These are phyloP conservation scores for Limosa lapponica DNA, from an alignment of 2,797 vertebrate genomes.

Conservation along the genomic window DNA sequence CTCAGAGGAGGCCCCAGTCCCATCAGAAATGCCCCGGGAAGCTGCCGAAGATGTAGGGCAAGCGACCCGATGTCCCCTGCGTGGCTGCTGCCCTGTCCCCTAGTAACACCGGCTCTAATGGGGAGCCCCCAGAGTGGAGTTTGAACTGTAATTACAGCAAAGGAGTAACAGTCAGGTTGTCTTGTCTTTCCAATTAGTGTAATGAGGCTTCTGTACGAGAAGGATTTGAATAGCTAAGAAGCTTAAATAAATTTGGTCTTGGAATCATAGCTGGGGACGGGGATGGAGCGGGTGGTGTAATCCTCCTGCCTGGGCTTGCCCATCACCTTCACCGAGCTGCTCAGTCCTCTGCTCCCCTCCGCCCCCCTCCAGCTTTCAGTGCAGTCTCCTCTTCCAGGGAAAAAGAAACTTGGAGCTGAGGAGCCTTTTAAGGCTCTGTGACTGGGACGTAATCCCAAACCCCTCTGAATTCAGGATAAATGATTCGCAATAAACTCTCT, in stretches of 20 bases:
- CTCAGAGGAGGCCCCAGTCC: accelerated
- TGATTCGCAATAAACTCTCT: neutral
- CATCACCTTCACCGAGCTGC: neutral
- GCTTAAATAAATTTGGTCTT: conserved; percentile 51
- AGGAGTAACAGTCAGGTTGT: neutral
- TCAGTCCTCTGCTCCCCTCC: neutral
- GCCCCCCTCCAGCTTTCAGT: neutral
- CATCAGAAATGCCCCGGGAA: neutral
- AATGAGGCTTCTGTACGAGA: conserved; percentile 25
- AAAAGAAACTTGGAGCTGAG: neutral
- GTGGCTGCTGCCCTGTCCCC: neutral
- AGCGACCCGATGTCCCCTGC: accelerated
- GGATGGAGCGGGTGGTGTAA: neutral
- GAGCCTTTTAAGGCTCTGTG: neutral
- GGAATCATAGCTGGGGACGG: neutral
- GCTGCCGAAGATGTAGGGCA: neutral
- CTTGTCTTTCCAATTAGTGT: conserved; percentile 32
- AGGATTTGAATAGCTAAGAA: conserved; percentile 47
- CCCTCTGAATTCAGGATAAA: neutral
- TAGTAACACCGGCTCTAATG: neutral
- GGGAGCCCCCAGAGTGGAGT: neutral
- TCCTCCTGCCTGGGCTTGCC: neutral
- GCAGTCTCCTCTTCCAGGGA: neutral
- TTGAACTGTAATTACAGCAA: conserved; percentile 28
- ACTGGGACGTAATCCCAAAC: neutral